These are phyloP conservation scores for Apostichopus japonicus DNA, from an alignment of 35 echinoderm and acorn worm species.

Conservation along the genomic window DNA sequence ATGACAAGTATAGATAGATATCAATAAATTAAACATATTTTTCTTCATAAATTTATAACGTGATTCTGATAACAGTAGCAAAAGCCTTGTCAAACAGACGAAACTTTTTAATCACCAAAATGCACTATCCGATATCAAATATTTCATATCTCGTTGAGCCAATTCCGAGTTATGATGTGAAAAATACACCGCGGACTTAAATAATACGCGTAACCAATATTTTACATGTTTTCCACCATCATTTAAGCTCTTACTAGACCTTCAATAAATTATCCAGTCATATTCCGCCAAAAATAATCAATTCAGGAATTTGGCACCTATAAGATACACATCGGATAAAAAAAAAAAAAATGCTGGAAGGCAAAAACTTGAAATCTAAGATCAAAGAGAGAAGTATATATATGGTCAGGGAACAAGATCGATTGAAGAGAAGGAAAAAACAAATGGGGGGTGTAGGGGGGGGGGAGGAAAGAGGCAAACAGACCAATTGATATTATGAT, in stretches of 20 bases:
- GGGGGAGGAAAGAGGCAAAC: background rate
- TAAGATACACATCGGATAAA: background rate
- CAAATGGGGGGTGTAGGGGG: background rate
- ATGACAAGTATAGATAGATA: background rate
- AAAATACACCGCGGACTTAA: background rate
- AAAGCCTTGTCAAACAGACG: background rate
- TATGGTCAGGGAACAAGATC: background rate
- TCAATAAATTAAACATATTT: background rate
- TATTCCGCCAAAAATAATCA: background rate
- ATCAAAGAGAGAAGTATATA: background rate
- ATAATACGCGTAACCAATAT: background rate
- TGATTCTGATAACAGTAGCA: background rate
- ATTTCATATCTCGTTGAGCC: slow-evolving; percentile 1
- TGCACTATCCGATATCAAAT: background rate
- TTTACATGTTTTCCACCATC: too few relatives aligned
- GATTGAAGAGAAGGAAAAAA: background rate
- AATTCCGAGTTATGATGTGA: background rate
- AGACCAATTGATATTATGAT: background rate
- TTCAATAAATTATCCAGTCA: slow-evolving; percentile 16
- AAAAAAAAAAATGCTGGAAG: background rate
- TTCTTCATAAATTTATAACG: background rate
- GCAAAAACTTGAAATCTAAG: background rate
- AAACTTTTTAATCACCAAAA: slow-evolving; percentile 6
- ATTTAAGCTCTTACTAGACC: background rate
- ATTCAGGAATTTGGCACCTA: slow-evolving; percentile 1